Base-by-base conservation (phyloP, 2,888 invertebrate genomes). In the Leptothorax acervorum region DNA sequence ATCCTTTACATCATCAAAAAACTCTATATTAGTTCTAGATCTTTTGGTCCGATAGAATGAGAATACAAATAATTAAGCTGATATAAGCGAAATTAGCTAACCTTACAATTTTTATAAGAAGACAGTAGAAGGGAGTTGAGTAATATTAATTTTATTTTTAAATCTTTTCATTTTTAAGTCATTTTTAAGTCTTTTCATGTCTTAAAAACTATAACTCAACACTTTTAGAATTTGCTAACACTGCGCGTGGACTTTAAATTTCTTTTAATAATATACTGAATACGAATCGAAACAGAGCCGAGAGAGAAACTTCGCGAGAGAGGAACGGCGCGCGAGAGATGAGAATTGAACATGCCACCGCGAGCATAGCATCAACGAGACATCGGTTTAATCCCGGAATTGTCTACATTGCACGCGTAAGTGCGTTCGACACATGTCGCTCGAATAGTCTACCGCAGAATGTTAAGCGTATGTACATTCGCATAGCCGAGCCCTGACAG, bases 361-460 rank as follows among this genome's bases (percentile, higher is more conserved):
- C 31, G 68, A 57, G n/a, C n/a, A 23, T n/a, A 45, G 31, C 28
- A 35, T 4, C 48, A 62, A 75, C 62, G 57, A 79, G 68, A 79
- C 68, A 48, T 23, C 70, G 76, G 71, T 85, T 85, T 85, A 76
- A 82, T 70, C 18, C 71, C 63, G 85, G 62, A 68, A 82, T 74
- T 66, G 82, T 75, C 83, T 75, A 70, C 55, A 66, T 39, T 62
- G 74, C 73, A 48, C 57, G 62, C 62, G 35, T 82, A 85, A 85
- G 82, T 85, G 75, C 71, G 65, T 85, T 85, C 82, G 85, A 85
- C 76, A 78, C 82, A 63, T 85, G 82, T 82, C 71, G 82, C 62
- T 65, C 55, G 66, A 70, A 74, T 57, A 82, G 84, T n/a, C 12
- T 45, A 60, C 48, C 65, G 62, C 81, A 79, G 68, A 62, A 71